phyloP scores from a whole-genome alignment of 2,888 invertebrate genomes.

The Balanococcus diminutus region DNA sequence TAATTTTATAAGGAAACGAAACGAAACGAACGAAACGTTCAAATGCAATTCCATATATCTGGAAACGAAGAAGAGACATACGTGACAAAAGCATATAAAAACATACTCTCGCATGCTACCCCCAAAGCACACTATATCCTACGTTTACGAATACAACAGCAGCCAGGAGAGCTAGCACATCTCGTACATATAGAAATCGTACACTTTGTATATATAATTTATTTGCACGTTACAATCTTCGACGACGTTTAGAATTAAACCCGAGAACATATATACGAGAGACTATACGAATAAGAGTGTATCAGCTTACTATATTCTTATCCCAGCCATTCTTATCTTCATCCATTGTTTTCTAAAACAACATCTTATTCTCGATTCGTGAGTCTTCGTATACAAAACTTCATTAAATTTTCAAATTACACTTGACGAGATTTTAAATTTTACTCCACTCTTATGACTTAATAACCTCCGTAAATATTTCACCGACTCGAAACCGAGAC shows the following conservation, averaged over 20 bases:
- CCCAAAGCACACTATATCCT: no score
- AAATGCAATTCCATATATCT: not conserved
- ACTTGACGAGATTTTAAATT: not conserved
- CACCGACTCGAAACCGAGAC: not conserved
- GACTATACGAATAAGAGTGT: not conserved
- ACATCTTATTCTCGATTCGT: not conserved
- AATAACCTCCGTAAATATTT: not conserved
- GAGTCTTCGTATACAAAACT: not conserved
- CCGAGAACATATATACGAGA: not conserved
- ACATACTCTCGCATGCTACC: not conserved
- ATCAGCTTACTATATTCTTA: not conserved
- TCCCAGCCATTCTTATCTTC: not conserved
- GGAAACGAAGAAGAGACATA: not conserved
- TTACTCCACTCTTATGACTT: not conserved
- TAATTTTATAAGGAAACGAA: not conserved
- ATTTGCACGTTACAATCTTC: not conserved
- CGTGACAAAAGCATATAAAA: not conserved
- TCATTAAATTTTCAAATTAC: constrained; percentile 11
- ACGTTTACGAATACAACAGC: not conserved
- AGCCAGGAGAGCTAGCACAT: no score
- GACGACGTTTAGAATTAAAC: not conserved
- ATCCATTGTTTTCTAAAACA: not conserved
- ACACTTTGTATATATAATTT: not conserved
- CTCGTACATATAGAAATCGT: not conserved
- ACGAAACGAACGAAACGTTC: not conserved